Base-by-base conservation (phyloP, 1,140 invertebrate species). In the Drosophila repletoides region DNA sequence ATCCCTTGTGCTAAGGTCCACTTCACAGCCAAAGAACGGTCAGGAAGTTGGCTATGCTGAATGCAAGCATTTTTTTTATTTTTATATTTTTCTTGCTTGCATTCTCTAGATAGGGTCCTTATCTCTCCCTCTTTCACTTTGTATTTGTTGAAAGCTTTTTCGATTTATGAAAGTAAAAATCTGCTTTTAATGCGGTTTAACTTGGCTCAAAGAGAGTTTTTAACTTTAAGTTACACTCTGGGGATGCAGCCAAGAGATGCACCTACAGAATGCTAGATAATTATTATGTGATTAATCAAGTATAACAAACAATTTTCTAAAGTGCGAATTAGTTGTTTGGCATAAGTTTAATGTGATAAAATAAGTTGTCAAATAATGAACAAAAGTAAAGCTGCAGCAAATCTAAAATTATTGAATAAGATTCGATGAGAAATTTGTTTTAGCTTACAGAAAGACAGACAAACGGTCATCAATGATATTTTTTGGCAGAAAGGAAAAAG, bases 121-220 rank as follows among this genome's bases (percentile, higher is more conserved):
- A 45, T 21, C 40, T 45, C 17, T 15, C 12, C 34, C 6, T 6
- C 28, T 14, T 10, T 14, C 28, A 48, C 12, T 63, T 7, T 43
- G 6, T 29, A 1, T 40, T 6, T 43, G 7, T 31, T 31, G 5
- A 0, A 19, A 63, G 63, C 66, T 56, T 67, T 69, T 64, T 60
- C 65, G 70, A 66, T 73, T 72, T 73, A 73, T 71, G 52, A 67
- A 73, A 73, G 26, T 64, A 33, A 21, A 72, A 72, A 72, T 45
- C 72, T 72, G 69, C 51, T n/a, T n/a, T n/a, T 38, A 31, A 40
- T 52, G 41, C 34, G 22, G 48, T 46, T 46, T 49, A 59, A 59
- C 15, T 38, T 59, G 31, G 51, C 70, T 73, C 73, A 36, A 73
- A 73, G 52, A 21, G 38, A 9, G 26, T 48, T 71, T 71, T 63